These are phyloP conservation scores for Antheraea yamamai DNA, from an alignment of 2,888 invertebrate species.

Conservation along the genomic window DNA sequence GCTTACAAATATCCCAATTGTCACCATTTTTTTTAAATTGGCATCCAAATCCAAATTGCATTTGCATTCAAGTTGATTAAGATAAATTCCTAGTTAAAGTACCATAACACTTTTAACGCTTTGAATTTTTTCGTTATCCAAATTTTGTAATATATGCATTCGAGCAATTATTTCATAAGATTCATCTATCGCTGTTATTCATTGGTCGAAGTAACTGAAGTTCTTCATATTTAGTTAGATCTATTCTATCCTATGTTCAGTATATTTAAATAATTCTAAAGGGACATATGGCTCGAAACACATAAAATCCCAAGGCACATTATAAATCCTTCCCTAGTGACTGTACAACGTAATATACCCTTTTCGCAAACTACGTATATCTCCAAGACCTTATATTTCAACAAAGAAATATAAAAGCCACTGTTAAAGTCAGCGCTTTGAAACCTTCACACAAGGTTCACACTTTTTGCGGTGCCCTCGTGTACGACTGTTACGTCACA, in stretches of 20 bases:
- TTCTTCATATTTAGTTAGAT: neutral
- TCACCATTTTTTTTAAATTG: too few species aligned
- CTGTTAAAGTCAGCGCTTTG: slow-evolving; percentile 22
- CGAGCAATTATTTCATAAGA: neutral
- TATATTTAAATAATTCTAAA: neutral
- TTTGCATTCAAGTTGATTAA: neutral
- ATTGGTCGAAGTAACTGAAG: neutral
- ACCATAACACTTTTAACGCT: neutral
- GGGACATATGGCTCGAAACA: neutral
- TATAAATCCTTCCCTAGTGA: neutral
- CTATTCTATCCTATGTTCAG: neutral
- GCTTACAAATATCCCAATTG: too few species aligned
- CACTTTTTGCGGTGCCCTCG: slow-evolving; percentile 16
- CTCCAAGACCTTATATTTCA: neutral
- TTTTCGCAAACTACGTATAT: neutral
- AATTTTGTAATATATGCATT: neutral
- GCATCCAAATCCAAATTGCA: neutral
- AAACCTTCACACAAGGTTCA: slow-evolving; percentile 31
- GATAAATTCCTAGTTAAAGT: neutral
- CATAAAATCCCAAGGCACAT: slow-evolving; percentile 1
- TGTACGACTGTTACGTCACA: slow-evolving; percentile 26
- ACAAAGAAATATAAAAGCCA: slow-evolving; percentile 23
- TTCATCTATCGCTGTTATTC: neutral
- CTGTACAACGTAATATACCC: neutral
- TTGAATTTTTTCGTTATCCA: neutral